These are phyloP conservation scores for Raja brachyura DNA, from an alignment of 2,113 vertebrate species.

Conservation along the genomic window DNA sequence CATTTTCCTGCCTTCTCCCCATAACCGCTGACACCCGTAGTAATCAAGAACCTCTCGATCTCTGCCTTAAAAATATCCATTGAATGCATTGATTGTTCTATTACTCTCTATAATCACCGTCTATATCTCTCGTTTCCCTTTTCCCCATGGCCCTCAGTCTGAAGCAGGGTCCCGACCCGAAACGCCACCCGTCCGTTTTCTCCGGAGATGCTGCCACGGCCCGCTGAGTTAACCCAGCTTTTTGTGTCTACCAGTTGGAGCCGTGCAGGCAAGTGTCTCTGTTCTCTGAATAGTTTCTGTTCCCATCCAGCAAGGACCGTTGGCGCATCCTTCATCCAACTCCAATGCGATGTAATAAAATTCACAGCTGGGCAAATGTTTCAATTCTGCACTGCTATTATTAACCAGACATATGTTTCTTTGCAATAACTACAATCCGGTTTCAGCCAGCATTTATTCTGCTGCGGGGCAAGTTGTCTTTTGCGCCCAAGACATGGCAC, in stretches of 20 bases:
- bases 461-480: background rate
- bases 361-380: slow-evolving; percentile 9
- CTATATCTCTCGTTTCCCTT: too few species aligned
- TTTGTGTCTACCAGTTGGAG: background rate
- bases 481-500: background rate
- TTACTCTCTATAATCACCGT: too few species aligned
- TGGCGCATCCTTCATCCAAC: background rate
- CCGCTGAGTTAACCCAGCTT: too few species aligned
- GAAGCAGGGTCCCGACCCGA: too few species aligned
- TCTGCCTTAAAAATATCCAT: too few species aligned
- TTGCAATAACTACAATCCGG: background rate
- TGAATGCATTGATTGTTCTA: too few species aligned
- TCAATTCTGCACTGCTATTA: slow-evolving; percentile 6
- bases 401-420: slow-evolving; percentile 6
- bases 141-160: too few species aligned
- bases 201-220: too few species aligned
- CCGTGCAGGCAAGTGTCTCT: background rate
- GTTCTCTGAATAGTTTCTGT: background rate
- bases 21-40: too few species aligned
- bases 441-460: slow-evolving; percentile 17
- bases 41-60: too few species aligned
- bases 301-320: background rate
- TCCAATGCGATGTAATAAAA: slow-evolving; percentile 16
- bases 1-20: too few species aligned
- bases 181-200: too few species aligned